These are phyloP conservation scores for Crotophaga sulcirostris DNA, from an alignment of 2,113 vertebrate species.

Conservation along the genomic window DNA sequence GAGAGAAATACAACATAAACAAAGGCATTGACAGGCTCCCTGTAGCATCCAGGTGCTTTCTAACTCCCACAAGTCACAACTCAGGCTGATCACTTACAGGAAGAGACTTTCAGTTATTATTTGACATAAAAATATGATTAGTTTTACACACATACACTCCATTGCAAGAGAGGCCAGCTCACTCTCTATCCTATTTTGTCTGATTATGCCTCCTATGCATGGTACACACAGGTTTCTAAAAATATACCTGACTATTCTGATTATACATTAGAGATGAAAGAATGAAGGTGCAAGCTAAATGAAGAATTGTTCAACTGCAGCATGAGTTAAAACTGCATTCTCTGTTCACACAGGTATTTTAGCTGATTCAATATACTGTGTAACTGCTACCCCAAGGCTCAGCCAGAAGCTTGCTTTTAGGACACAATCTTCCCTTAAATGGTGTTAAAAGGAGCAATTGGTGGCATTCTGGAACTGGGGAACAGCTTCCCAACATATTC, in stretches of 20 bases:
- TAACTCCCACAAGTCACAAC: constrained; percentile 3
- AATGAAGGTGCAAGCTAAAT: background rate
- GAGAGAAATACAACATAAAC: constrained; percentile 64
- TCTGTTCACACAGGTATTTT: background rate
- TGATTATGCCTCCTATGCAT: background rate
- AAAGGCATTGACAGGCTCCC: constrained; percentile 30
- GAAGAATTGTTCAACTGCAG: background rate
- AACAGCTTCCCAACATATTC: background rate
- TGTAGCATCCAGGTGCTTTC: constrained; percentile 28
- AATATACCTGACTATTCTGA: background rate
- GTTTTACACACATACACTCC: background rate
- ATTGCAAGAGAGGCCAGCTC: background rate
- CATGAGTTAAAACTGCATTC: background rate
- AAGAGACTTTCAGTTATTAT: background rate
- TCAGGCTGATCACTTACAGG: constrained; percentile 6
- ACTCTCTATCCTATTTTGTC: background rate
- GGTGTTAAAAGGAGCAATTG: background rate
- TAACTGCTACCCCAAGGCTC: background rate
- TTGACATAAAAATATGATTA: background rate
- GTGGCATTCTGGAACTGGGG: background rate
- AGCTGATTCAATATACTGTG: background rate
- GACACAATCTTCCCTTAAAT: background rate
- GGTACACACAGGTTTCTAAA: background rate
- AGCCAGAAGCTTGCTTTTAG: background rate
- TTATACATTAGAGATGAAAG: background rate